Evolutionary conservation across 2,797 vertebrate species (phyloP), one percentile per base, ranked within the genome.

Genomic region (Zonotrichia albicollis): DNA sequence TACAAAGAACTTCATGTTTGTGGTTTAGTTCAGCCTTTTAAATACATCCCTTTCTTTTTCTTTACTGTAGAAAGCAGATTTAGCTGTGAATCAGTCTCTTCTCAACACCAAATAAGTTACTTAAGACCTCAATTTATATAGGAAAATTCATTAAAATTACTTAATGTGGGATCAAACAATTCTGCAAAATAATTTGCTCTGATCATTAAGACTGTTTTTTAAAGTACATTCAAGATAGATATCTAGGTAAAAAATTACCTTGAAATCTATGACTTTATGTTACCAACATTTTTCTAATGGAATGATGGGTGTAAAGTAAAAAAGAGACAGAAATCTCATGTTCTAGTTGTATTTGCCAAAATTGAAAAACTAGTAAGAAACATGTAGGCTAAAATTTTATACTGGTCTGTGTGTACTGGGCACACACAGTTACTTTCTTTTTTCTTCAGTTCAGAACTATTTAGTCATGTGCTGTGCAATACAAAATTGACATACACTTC

Each of bases 331-430:
- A 30, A 2, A 53, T 36, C 18, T 46, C 6, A 0, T 1, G 11
- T 53, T 79, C 53, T 38, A 58, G 2, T 21, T 42, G 2, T 14
- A 38, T 62, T 70, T 62, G 7, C 2, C 8, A 61, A 83, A 74
- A 38, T 19, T 0, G 0, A 32, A 7, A 58, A 62, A 40, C 23
- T 67, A 14, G 14, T 36, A 18, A 84, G 29, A 5, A 72, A 18
- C 1, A 2, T 26, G 5, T 19, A 40, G 9, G 54, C 1, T 48
- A 40, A 27, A 51, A 0, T n/a, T 57, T 25, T 74, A 7, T 22
- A n/a, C 2, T 62, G 2, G 26, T 34, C 11, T n/a, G 1, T 43
- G 5, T 46, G 10, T 40, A 43, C 16, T 61, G 7, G 51, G 30
- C 16, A 16, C 7, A n/a, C 4, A 43, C 5, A n/a, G 6, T 68